Conservation (phyloP, 2,888 invertebrate species). For the Drosophila birchii region DNA sequence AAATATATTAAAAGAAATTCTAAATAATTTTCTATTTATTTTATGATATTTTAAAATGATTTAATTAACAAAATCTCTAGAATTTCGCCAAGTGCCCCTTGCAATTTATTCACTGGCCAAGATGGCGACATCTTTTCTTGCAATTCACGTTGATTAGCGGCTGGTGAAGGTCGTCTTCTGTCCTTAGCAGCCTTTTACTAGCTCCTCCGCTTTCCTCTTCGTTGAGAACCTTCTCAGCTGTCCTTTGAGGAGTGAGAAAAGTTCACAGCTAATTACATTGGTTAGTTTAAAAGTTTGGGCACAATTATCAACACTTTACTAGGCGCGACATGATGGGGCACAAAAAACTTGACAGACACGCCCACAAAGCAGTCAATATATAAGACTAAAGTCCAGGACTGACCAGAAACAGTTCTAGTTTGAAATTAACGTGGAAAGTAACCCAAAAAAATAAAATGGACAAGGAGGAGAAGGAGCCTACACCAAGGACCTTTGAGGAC, state of each 20-base stretch:
- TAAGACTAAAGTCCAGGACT: conserved; percentile 17
- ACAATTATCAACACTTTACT: conserved; percentile 72
- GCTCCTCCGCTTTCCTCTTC: background rate
- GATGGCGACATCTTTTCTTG: conserved; percentile 29
- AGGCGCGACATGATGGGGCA: conserved; percentile 62
- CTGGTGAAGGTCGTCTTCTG: conserved; percentile 25
- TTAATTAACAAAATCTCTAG: background rate
- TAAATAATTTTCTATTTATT: background rate
- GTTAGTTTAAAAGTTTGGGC: conserved; percentile 61
- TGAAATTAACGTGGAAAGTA: conserved; percentile 8
- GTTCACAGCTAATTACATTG: conserved; percentile 60
- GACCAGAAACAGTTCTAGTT: conserved; percentile 24
- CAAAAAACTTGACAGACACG: conserved; percentile 61
- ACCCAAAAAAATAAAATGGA: conserved; percentile 34
- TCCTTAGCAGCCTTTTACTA: background rate
- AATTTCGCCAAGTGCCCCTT: background rate
- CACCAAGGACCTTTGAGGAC: conserved; percentile 55
- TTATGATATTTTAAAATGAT: background rate
- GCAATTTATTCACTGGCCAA: conserved; percentile 44
- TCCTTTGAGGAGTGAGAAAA: conserved; percentile 44
- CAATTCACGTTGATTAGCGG: conserved; percentile 43
- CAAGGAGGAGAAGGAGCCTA: conserved; percentile 15
- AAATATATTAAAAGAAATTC: background rate
- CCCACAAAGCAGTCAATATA: conserved; percentile 42
- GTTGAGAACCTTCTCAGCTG: conserved; percentile 39